Conservation (phyloP, 2,113 vertebrate species). For the Gasterosteus nipponicus region DNA sequence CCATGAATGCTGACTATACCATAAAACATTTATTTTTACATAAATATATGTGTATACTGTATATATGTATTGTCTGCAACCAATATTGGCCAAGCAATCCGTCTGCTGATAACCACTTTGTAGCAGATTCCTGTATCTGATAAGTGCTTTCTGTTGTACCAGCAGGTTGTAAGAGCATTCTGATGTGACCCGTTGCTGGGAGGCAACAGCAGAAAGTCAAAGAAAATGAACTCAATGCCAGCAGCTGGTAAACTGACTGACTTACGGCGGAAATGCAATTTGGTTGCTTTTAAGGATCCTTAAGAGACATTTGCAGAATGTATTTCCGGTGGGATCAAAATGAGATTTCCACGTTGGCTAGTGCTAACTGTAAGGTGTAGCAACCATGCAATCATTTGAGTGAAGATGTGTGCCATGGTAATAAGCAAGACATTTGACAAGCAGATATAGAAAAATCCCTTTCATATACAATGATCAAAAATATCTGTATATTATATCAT, state of each 20-base stretch:
- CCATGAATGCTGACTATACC: background rate
- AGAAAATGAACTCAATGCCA: constrained; percentile 16
- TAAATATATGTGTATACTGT: background rate
- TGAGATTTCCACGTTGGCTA: background rate
- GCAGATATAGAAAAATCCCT: constrained; percentile 46
- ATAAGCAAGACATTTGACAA: constrained; percentile 21
- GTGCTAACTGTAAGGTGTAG: background rate
- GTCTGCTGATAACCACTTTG: background rate
- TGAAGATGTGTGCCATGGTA: constrained; percentile 15
- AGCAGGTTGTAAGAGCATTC: background rate
- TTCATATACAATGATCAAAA: constrained; percentile 50
- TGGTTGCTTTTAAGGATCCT: constrained; percentile 12
- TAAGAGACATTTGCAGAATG: background rate
- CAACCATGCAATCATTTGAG: background rate
- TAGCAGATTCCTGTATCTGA: background rate
- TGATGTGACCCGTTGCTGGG: constrained; percentile 5
- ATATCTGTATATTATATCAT: constrained; percentile 46
- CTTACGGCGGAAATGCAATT: constrained; percentile 1
- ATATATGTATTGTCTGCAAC: background rate
- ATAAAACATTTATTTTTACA: background rate
- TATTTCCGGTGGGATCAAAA: background rate
- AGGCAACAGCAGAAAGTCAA: constrained; percentile 7
- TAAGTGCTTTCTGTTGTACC: background rate
- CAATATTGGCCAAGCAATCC: background rate
- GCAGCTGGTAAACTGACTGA: background rate